Percentiles rank a stretch among this genome's conserved stretches.
Conservation (phyloP, 2,113 vertebrate genomes). For the Pterocles gutturalis region DNA sequence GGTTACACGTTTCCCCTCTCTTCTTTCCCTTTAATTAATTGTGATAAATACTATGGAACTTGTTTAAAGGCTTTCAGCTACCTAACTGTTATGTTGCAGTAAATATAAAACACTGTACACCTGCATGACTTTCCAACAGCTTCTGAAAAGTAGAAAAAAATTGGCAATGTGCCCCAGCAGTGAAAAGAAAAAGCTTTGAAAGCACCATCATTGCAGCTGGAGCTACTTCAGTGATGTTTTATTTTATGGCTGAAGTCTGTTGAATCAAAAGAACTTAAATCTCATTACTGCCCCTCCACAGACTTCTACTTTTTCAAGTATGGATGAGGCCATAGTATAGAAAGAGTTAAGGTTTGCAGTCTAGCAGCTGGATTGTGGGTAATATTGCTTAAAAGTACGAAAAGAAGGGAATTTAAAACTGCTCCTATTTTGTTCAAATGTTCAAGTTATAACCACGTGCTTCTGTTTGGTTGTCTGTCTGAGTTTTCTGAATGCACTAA, state of each 20-base stretch:
- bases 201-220: background rate
- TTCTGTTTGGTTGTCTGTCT: background rate
- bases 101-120: background rate
- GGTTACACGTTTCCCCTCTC: background rate
- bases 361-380: background rate
- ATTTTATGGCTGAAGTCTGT: background rate
- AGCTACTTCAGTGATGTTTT: background rate
- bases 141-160: background rate
- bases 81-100: background rate
- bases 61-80: conserved; percentile 25
- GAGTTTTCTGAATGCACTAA: background rate
- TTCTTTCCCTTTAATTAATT: conserved; percentile 32
- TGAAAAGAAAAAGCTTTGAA: background rate
- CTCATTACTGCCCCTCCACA: background rate
- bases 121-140: background rate
- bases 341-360: background rate
- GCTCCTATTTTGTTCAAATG: background rate
- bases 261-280: background rate
- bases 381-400: background rate
- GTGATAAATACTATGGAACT: conserved; percentile 34
- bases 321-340: background rate
- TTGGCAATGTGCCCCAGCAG: background rate
- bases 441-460: background rate
- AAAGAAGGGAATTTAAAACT: background rate
- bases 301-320: background rate